Conservation (phyloP, 2,113 vertebrate species). For the Parus major region DNA sequence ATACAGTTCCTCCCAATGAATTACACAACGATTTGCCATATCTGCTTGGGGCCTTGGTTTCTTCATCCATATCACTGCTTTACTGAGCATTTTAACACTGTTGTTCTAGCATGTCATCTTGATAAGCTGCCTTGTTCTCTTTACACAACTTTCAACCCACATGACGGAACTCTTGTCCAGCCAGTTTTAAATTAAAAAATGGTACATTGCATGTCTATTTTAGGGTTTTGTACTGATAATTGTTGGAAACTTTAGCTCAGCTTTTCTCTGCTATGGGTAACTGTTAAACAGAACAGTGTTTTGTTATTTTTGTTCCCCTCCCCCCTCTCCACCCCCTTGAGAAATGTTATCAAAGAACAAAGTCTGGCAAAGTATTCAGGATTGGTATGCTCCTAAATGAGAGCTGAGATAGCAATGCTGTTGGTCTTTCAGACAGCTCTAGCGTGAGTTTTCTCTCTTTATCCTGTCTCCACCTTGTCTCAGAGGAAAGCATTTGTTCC, state of each 20-base stretch:
- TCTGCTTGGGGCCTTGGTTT: not conserved
- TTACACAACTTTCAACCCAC: not conserved
- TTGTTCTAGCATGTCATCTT: not conserved
- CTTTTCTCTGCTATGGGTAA: constrained; percentile 29
- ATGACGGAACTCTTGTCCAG: not conserved
- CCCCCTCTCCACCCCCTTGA: not conserved
- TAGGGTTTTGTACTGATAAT: constrained; percentile 14
- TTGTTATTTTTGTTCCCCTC: constrained; percentile 35
- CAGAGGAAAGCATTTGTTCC: not conserved
- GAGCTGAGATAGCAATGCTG: not conserved
- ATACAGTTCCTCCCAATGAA: not conserved
- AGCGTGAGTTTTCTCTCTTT: not conserved
- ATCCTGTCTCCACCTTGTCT: not conserved
- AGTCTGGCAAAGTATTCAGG: constrained; percentile 16
- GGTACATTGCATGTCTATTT: not conserved
- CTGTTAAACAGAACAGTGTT: constrained; percentile 38
- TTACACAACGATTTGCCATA: not conserved
- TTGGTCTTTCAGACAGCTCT: not conserved
- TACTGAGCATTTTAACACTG: not conserved
- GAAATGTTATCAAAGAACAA: constrained; percentile 50
- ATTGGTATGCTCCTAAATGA: not conserved
- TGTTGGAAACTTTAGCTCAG: constrained; percentile 50
- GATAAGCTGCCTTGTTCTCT: not conserved
- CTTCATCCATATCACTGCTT: not conserved
- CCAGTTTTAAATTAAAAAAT: not conserved